A percentile compares a stretch with the other conserved stretches of the same genome.
phyloP scores from a whole-genome alignment of 2,888 invertebrate genomes.

The Trissoscelio sp. region DNA sequence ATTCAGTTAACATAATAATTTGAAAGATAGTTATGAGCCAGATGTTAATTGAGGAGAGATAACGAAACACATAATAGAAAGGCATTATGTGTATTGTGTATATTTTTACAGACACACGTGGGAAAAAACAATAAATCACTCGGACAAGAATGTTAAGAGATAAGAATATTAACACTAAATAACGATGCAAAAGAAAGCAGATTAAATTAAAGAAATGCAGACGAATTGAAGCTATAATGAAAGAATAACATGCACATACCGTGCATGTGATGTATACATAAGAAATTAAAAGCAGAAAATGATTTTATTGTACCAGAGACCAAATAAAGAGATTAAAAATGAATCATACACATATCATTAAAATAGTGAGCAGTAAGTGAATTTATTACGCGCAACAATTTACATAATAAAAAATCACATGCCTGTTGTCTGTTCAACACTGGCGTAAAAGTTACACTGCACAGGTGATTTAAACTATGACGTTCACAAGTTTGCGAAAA shows the following conservation, averaged over 20 bases:
- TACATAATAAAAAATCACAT: slow-evolving; percentile 36
- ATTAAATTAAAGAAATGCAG: slow-evolving; percentile 7
- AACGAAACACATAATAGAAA: slow-evolving; percentile 1
- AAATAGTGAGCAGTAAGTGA: not conserved
- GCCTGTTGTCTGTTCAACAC: not conserved
- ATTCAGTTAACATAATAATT: not conserved
- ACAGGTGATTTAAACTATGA: not conserved
- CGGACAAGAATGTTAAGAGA: slow-evolving; percentile 5
- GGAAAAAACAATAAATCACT: slow-evolving; percentile 7
- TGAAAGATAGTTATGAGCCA: slow-evolving; percentile 16
- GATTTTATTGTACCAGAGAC: not conserved
- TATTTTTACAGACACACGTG: slow-evolving; percentile 23
- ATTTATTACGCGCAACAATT: slow-evolving; percentile 9
- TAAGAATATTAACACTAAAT: not conserved
- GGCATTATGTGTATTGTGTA: slow-evolving; percentile 1
- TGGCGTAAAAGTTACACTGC: slow-evolving; percentile 11
- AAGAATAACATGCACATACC: not conserved
- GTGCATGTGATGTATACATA: not conserved
- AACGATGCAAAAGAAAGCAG: not conserved
- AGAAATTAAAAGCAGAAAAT: not conserved
- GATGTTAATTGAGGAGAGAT: slow-evolving; percentile 28
- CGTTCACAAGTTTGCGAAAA: not conserved
- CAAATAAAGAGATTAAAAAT: not conserved
- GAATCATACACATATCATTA: not conserved
- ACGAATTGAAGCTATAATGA: not conserved